phyloP scores from a whole-genome alignment of 2,888 invertebrate species.

The Andrena flavipes region DNA sequence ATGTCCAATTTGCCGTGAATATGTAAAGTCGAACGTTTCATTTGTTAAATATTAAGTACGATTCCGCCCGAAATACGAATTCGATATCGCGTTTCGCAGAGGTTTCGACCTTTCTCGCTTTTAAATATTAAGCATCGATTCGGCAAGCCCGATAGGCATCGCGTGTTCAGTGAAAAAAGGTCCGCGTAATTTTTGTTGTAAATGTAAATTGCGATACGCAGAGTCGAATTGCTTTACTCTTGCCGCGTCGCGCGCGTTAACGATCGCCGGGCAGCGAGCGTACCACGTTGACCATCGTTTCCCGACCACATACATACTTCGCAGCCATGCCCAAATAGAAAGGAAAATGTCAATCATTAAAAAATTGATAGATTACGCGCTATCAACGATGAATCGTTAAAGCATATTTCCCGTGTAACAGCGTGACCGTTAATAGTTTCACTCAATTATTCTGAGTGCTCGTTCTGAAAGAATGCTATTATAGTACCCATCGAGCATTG shows the following conservation, averaged over 20 bases:
- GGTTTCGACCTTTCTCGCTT: neutral
- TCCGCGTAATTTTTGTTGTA: constrained; percentile 20
- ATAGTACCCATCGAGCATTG: constrained; percentile 26
- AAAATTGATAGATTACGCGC: neutral
- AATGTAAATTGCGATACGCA: constrained; percentile 16
- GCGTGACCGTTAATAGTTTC: constrained; percentile 36
- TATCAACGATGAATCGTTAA: constrained; percentile 12
- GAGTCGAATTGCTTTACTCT: constrained; percentile 19
- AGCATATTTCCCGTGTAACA: neutral
- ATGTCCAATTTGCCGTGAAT: neutral
- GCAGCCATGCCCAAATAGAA: neutral
- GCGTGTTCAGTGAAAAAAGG: constrained; percentile 21
- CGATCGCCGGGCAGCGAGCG: neutral
- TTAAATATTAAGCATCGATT: constrained; percentile 36
- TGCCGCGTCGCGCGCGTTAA: neutral
- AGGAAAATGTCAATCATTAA: neutral
- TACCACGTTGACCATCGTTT: neutral
- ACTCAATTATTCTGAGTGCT: constrained; percentile 51
- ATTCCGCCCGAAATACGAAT: neutral
- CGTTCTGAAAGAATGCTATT: constrained; percentile 25
- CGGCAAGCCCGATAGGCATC: neutral
- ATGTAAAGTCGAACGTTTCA: neutral
- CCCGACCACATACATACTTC: no score
- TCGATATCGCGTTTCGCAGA: neutral
- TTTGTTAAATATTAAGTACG: constrained; percentile 1